Base-by-base conservation (phyloP, 1,140 invertebrate species). In the Trachelipus rathkii region DNA sequence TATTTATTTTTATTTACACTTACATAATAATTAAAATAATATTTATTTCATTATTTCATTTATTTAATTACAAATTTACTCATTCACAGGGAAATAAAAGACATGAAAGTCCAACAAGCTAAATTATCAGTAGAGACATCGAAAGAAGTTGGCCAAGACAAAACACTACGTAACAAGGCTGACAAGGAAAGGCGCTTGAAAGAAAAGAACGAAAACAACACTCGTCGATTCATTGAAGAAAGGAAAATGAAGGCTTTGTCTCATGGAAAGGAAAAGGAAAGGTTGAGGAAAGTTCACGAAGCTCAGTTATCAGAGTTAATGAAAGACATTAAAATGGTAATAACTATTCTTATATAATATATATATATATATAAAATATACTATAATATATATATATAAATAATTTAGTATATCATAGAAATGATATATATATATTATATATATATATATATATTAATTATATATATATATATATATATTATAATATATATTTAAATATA, bases 151-250 rank as follows among this genome's bases (percentile, higher is more conserved):
- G 89, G 91, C 83, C 95, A 92, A 84, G 97, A 99, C 84, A 98
- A 98, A 85, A 96, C 94, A 0, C 87, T 99, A 33, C 95, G 97
- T 85, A 98, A 96, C 68, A 97, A 99, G 83, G 95, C 95, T 23
- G 98, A 99, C 83, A 94, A 96, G 83, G 98, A 99, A 83, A 89
- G 96, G 79, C 89, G 93, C 45, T 85, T 96, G 21, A 89, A 95
- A 77, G 97, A 99, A 85, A 95, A 99, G 82, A 97, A 98, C 83
- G 95, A 98, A 83, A 99, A 98, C 84, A 99, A 99, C 84, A 97
- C 96, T 19, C 99, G 99, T 85, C 95, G 96, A 83, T 99, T 99
- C 84, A 93, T 99, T 88, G 97, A 99, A 82, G 97, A 99, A 85
- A 89, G 95, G 71, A 98, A 94, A 83, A 85, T 88, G 45, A 86